These are phyloP conservation scores for Caligus rogercresseyi DNA, from an alignment of 1,140 invertebrate genomes.

Conservation along the genomic window DNA sequence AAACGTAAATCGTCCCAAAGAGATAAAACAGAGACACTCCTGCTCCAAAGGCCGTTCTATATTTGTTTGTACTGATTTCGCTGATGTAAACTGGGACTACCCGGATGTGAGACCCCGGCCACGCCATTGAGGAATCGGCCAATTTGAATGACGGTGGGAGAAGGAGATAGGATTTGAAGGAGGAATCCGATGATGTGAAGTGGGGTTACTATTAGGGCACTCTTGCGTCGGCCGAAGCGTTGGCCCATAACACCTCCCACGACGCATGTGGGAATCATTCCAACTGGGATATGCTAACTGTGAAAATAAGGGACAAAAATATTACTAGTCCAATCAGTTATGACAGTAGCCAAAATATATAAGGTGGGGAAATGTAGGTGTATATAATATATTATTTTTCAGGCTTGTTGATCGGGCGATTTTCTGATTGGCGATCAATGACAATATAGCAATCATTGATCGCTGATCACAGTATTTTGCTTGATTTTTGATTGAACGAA, in stretches of 20 bases:
- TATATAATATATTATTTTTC: too few relatives aligned
- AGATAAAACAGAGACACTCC: slow-evolving; percentile 6
- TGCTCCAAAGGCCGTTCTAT: slow-evolving; percentile 14
- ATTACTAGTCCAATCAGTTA: too few relatives aligned
- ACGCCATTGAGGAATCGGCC: slow-evolving; percentile 9
- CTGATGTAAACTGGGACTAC: slow-evolving; percentile 6
- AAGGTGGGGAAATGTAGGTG: too few relatives aligned
- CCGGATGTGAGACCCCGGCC: not conserved
- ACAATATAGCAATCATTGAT: too few relatives aligned
- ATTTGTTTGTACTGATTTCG: slow-evolving; percentile 1
- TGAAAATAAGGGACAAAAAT: too few relatives aligned
- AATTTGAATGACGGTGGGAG: not conserved
- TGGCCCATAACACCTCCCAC: slow-evolving; percentile 9
- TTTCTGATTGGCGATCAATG: too few relatives aligned
- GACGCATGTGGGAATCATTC: slow-evolving; percentile 11
- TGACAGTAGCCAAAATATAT: too few relatives aligned
- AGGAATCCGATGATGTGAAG: slow-evolving; percentile 7
- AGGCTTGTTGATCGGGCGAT: too few relatives aligned
- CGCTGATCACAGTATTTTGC: too few relatives aligned
- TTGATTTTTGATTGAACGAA: too few relatives aligned
- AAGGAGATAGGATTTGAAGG: not conserved
- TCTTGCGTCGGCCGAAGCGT: not conserved
- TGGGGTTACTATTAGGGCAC: not conserved
- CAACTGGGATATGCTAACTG: slow-evolving; percentile 10
- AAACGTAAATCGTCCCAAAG: not conserved